phyloP scores from a whole-genome alignment of 2,797 vertebrate genomes.

The Eleutherodactylus coqui region DNA sequence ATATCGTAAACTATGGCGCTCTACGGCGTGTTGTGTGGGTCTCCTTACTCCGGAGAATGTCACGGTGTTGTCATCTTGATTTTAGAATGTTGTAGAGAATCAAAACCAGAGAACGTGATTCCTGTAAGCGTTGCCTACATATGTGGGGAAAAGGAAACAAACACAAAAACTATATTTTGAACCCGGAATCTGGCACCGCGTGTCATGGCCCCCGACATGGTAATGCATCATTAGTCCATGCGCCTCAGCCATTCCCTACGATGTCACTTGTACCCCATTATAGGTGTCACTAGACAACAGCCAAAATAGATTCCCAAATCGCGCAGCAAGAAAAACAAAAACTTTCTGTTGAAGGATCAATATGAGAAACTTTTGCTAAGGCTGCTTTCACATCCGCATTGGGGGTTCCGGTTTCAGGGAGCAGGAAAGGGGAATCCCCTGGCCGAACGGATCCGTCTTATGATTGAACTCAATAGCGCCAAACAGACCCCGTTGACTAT shows the following conservation, averaged over 20 bases:
- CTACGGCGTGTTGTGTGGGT: background rate
- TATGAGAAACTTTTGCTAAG: too few species aligned
- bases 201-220: background rate
- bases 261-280: background rate
- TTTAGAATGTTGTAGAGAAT: background rate
- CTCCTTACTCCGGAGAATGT: background rate
- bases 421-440: too few species aligned
- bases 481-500: too few species aligned
- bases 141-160: background rate
- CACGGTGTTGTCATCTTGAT: background rate
- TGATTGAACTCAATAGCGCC: too few species aligned
- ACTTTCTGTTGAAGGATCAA: background rate
- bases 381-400: too few species aligned
- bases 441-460: too few species aligned
- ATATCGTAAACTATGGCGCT: slow-evolving; percentile 11
- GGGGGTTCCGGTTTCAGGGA: too few species aligned
- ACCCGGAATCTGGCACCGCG: background rate
- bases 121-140: background rate
- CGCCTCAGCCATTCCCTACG: background rate
- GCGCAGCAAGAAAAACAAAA: background rate
- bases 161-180: background rate
- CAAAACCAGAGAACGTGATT: background rate
- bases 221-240: background rate
- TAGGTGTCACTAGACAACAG: background rate
- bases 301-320: background rate